Evolutionary conservation across 2,888 invertebrate genomes (phyloP).

Genomic region (Oscheius myriophilus): DNA sequence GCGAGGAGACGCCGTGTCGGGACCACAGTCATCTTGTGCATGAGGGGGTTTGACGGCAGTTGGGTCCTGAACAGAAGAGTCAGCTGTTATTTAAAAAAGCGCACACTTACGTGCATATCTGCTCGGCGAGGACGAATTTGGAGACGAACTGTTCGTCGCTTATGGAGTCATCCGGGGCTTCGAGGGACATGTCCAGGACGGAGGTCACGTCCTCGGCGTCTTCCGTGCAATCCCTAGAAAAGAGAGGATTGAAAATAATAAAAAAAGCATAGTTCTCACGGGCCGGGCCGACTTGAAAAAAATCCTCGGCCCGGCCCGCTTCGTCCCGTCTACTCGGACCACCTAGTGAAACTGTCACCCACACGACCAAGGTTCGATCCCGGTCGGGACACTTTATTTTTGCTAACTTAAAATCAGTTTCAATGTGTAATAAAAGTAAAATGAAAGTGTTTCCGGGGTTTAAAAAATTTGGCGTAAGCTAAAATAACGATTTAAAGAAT

Average conservation of each 20-base stretch:
- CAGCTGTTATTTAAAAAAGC: not conserved
- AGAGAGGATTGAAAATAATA: conserved; percentile 1
- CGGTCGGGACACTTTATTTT: too few species aligned
- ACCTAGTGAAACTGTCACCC: too few species aligned
- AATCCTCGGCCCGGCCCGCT: too few species aligned
- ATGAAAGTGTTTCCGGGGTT: too few species aligned
- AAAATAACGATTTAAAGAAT: too few species aligned
- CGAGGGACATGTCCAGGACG: conserved; percentile 36
- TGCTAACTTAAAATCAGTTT: too few species aligned
- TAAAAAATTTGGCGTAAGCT: too few species aligned
- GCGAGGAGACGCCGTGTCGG: conserved; percentile 56
- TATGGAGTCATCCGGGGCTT: conserved; percentile 48
- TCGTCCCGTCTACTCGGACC: too few species aligned
- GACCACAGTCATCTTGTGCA: conserved; percentile 61
- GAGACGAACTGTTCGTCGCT: conserved; percentile 64
- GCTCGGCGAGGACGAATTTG: conserved; percentile 65
- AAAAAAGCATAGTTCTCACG: too few species aligned
- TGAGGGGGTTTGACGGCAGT: conserved; percentile 58
- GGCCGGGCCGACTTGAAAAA: too few species aligned
- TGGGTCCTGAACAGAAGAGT: conserved; percentile 50
- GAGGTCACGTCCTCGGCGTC: conserved; percentile 25
- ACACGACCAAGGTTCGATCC: too few species aligned
- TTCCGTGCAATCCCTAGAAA: not conserved
- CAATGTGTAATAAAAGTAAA: too few species aligned
- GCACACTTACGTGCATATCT: conserved; percentile 61